A percentile compares a stretch with the other conserved stretches of the same genome.
phyloP scores from a whole-genome alignment of 2,113 vertebrate species.

The Mellivora capensis region DNA sequence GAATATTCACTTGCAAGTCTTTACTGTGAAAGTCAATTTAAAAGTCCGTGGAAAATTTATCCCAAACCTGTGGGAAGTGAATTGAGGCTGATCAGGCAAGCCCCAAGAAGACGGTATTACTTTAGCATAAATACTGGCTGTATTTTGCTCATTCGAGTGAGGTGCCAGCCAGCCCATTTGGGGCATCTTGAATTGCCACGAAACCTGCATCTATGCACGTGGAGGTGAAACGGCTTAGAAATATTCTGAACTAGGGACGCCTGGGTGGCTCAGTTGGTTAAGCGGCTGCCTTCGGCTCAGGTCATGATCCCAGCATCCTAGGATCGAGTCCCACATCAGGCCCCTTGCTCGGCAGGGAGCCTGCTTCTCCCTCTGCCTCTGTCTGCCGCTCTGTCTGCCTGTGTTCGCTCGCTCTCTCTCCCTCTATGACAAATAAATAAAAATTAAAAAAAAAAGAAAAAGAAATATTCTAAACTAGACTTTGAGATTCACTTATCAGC shows the following conservation, averaged over 20 bases:
- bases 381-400: too few species aligned
- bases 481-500: not conserved
- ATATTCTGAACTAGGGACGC: not conserved
- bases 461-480: not conserved
- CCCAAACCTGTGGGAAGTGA: conserved; percentile 12
- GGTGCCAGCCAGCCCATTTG: not conserved
- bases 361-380: too few species aligned
- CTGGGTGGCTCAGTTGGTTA: too few species aligned
- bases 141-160: not conserved
- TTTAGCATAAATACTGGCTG: not conserved
- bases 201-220: not conserved
- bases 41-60: conserved; percentile 14
- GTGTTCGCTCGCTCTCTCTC: too few species aligned
- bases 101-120: not conserved
- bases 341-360: too few species aligned
- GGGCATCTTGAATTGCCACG: not conserved
- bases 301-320: too few species aligned
- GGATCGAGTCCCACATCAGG: too few species aligned
- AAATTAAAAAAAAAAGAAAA: too few species aligned
- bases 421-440: too few species aligned
- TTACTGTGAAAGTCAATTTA: conserved; percentile 28
- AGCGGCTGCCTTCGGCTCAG: too few species aligned
- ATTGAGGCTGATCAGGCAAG: conserved; percentile 2
- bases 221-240: not conserved
- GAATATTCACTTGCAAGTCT: not conserved